Percentiles rank a stretch among this genome's conserved stretches.
Evolutionary conservation across 2,113 vertebrate species (phyloP).

Genomic region (Scalopus aquaticus): DNA sequence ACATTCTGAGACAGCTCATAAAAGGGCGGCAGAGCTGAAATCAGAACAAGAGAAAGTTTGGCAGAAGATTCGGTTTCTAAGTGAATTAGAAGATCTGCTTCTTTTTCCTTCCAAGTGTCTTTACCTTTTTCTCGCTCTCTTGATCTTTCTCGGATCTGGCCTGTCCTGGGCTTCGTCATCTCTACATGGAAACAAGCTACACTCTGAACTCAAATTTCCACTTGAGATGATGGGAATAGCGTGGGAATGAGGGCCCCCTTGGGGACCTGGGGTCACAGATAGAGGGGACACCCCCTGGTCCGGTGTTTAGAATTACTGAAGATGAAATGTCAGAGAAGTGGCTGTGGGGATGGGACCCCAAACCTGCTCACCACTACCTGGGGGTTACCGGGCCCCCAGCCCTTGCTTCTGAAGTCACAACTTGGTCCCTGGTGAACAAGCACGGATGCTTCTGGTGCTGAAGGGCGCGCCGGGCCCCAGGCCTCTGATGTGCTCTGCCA

Average conservation of each 20-base stretch:
- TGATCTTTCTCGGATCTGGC: background rate
- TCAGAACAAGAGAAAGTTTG: background rate
- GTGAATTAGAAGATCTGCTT: background rate
- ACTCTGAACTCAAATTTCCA: background rate
- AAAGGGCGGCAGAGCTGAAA: background rate
- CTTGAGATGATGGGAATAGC: background rate
- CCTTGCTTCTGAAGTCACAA: background rate
- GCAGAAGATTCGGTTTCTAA: background rate
- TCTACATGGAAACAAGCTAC: background rate
- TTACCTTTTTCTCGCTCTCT: background rate
- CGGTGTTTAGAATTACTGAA: background rate
- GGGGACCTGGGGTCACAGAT: background rate
- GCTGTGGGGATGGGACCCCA: rapidly evolving
- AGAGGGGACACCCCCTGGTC: rapidly evolving
- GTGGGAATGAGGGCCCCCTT: background rate
- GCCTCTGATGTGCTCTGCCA: background rate
- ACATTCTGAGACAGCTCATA: background rate
- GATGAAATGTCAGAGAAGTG: background rate
- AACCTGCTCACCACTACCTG: rapidly evolving
- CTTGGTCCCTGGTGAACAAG: background rate
- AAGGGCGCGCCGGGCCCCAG: rapidly evolving
- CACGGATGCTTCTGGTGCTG: background rate
- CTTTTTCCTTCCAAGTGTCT: background rate
- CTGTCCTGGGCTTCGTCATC: background rate
- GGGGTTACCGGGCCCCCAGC: background rate